Evolutionary conservation across 2,113 vertebrate genomes (phyloP).

Genomic region (Antechinus flavipes): DNA sequence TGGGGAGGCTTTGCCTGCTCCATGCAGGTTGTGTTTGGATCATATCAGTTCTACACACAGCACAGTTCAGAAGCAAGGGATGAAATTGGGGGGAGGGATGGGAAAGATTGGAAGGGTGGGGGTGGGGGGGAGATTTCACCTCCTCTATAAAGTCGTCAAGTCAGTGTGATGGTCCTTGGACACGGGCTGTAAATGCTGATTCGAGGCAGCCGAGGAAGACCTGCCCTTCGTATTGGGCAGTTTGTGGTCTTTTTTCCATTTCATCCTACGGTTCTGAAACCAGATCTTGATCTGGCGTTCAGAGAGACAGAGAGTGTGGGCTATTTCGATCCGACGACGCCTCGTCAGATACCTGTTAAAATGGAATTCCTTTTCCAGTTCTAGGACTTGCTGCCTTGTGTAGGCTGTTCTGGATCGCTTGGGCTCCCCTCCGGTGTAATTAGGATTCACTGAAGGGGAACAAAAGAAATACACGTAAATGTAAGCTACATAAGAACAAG

Average conservation of each 20-base stretch:
- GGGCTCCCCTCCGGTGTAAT: slow-evolving; percentile 96
- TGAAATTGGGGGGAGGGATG: slow-evolving; percentile 74
- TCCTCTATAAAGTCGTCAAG: slow-evolving; percentile 96
- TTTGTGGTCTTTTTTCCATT: slow-evolving; percentile 99
- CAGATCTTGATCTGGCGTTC: slow-evolving; percentile 99
- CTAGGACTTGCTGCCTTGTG: slow-evolving; percentile 98
- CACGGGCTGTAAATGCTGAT: slow-evolving; percentile 92
- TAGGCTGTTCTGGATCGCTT: slow-evolving; percentile 98
- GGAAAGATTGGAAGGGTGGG: slow-evolving; percentile 66
- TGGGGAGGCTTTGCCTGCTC: slow-evolving; percentile 83
- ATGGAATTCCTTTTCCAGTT: slow-evolving; percentile 99
- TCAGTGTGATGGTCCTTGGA: slow-evolving; percentile 97
- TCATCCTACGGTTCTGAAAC: slow-evolving; percentile 99
- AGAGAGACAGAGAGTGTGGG: slow-evolving; percentile 97
- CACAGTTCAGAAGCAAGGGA: slow-evolving; percentile 83
- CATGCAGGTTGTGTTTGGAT: slow-evolving; percentile 91
- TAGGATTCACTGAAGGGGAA: slow-evolving; percentile 93
- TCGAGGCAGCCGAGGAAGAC: slow-evolving; percentile 90
- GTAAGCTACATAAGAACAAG: slow-evolving; percentile 64
- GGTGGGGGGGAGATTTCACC: slow-evolving; percentile 72
- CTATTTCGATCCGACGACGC: slow-evolving; percentile 98
- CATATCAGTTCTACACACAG: slow-evolving; percentile 88
- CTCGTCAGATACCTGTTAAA: slow-evolving; percentile 99
- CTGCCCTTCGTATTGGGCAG: slow-evolving; percentile 99
- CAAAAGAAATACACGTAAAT: slow-evolving; percentile 81